Base-by-base conservation (phyloP, 2,113 vertebrate species). In the Machaerirhynchus nigripectus region DNA sequence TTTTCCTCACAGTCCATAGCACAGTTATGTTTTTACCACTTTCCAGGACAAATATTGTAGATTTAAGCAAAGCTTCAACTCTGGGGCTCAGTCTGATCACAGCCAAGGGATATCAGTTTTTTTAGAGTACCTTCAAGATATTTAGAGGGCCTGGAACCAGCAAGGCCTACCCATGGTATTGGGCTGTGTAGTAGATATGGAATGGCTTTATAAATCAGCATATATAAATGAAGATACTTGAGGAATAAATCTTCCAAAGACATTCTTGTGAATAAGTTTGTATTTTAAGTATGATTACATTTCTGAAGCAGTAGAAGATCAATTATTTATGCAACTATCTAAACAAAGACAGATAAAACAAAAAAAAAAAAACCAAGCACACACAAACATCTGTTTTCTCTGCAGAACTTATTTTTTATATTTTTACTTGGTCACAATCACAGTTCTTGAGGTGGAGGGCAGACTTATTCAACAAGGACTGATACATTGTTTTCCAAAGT, bases 1-100 rank as follows among this genome's bases (percentile, higher is more conserved):
- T 27, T 35, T 40, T 9, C 22, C 26, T 14, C 15, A 9, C 6
- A 35, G 13, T 4, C 18, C 28, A 57, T 17, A 65, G 23, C 15
- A 46, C 27, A 53, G 22, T 26, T 16, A 13, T 12, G 4, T 50
- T 91, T 91, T 49, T n/a, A 50, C 4, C 16, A 11, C 16, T 15
- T 81, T 24, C 27, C 30, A 35, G 50, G 47, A 53, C 33, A 71
- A 23, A 49, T 10, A 15, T 4, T 35, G 24, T 6, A 24, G 46
- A 53, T 50, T 33, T 55, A 89, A 57, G 28, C 21, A 40, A 33
- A 26, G 18, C 15, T 74, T 52, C 52, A 11, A 20, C 23, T 40
- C 24, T 8, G 2, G n/a, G 2, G 0, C 6, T 52, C 22, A 53
- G 49, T 69, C 50, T 1, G 1, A 35, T 40, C 2, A 0, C 10